These are phyloP conservation scores for Ciconia stormi DNA, from an alignment of 2,113 vertebrate genomes.

Conservation along the genomic window DNA sequence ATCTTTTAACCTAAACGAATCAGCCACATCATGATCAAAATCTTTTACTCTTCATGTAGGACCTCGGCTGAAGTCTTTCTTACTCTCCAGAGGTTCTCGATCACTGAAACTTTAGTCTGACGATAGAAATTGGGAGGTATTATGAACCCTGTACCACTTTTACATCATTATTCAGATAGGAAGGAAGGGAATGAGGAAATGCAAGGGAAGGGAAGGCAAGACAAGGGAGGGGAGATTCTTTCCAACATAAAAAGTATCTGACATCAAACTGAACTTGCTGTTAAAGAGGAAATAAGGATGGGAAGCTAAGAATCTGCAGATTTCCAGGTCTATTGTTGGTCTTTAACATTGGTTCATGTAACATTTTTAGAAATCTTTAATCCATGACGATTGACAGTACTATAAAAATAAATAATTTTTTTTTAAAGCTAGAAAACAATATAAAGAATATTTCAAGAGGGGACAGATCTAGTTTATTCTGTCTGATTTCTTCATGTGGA, in stretches of 20 bases:
- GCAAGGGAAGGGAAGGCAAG: neutral
- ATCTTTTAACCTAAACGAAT: neutral
- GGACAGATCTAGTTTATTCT: neutral
- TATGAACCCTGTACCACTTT: neutral
- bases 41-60: neutral
- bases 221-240: neutral
- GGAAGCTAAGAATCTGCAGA: neutral
- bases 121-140: accelerated
- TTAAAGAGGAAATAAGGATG: neutral
- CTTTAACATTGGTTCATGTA: neutral
- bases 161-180: neutral
- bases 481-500: neutral
- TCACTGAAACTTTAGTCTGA: neutral
- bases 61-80: neutral
- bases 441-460: neutral
- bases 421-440: neutral
- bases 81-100: neutral
- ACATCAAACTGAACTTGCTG: neutral
- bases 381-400: neutral
- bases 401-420: neutral
- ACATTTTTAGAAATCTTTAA: neutral
- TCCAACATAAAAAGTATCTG: neutral
- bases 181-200: neutral
- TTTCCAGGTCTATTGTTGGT: neutral
- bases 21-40: neutral